Evolutionary conservation across 2,797 vertebrate species (phyloP).

Genomic region (Micrastur ruficollis): DNA sequence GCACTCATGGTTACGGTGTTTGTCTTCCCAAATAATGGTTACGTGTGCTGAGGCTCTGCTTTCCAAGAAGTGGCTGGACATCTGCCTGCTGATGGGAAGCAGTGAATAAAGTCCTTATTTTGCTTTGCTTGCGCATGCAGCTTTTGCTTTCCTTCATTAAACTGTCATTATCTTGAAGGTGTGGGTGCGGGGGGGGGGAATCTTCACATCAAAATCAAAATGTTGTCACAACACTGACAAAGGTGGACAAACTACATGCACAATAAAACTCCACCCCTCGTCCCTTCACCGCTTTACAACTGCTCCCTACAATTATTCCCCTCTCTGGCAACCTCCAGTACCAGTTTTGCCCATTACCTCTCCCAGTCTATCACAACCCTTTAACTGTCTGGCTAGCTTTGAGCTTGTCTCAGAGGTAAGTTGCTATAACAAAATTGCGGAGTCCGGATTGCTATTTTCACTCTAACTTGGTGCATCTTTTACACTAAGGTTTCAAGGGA

Average conservation of each 20-base stretch:
- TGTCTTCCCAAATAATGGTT: too few species aligned
- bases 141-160: not conserved
- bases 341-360: not conserved
- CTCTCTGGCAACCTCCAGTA: not conserved
- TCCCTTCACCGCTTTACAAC: not conserved
- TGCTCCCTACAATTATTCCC: not conserved
- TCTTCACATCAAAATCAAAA: not conserved
- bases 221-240: not conserved
- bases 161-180: not conserved
- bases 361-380: not conserved
- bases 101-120: not conserved
- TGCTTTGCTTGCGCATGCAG: not conserved
- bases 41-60: too few species aligned
- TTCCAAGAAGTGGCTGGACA: too few species aligned
- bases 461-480: not conserved
- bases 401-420: not conserved
- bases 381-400: not conserved
- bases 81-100: too few species aligned
- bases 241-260: not conserved
- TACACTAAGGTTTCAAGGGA: not conserved
- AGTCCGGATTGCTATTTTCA: not conserved
- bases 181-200: fast-evolving
- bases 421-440: not conserved
- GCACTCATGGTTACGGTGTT: too few species aligned
- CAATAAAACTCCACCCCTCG: not conserved